These are phyloP conservation scores for Poeciliopsis presidionis DNA, from an alignment of 2,797 vertebrate genomes.

Conservation along the genomic window DNA sequence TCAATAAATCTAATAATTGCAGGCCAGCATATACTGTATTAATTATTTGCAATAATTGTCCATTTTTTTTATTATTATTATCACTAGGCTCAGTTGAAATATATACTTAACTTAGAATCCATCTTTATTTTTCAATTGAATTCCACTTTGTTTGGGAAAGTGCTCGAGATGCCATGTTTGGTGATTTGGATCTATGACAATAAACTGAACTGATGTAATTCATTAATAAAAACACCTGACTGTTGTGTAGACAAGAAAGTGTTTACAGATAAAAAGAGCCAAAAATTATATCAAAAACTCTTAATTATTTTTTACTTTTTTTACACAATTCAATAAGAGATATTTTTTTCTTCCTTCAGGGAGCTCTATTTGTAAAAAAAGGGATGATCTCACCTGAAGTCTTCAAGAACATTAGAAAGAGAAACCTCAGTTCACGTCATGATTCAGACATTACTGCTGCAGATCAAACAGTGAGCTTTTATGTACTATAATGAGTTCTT, in stretches of 20 bases:
- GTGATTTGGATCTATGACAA: neutral
- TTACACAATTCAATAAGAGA: neutral
- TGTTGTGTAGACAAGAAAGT: slow-evolving; percentile 34
- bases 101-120: too few relatives aligned
- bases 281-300: neutral
- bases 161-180: neutral
- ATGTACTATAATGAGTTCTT: slow-evolving; percentile 9
- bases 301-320: neutral
- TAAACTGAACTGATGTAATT: neutral
- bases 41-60: neutral
- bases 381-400: neutral
- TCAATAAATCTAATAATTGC: neutral
- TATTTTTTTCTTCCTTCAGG: neutral
- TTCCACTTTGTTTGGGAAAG: neutral
- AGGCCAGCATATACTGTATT: too few relatives aligned
- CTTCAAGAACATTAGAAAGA: neutral
- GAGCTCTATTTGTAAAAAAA: neutral
- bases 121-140: neutral
- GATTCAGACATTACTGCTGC: slow-evolving; percentile 38
- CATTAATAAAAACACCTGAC: slow-evolving; percentile 35
- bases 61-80: neutral
- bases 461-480: slow-evolving; percentile 35
- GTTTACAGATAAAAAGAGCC: neutral
- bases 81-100: neutral
- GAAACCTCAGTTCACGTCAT: slow-evolving; percentile 21